Evolutionary conservation across 2,113 vertebrate species (phyloP).

Genomic region (Sapajus apella): DNA sequence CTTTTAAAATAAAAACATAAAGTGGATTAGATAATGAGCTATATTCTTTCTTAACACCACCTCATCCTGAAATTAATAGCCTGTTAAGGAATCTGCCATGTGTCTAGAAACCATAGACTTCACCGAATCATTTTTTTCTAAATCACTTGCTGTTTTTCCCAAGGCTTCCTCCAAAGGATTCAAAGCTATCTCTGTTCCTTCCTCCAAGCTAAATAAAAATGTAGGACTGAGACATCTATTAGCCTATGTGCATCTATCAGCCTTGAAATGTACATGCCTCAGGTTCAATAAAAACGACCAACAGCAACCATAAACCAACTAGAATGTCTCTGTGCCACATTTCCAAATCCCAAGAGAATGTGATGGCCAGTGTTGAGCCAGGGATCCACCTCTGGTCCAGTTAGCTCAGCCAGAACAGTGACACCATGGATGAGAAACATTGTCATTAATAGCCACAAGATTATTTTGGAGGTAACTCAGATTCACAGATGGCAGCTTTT

Average conservation of each 20-base stretch:
- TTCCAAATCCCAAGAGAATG: not conserved
- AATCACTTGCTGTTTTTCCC: not conserved
- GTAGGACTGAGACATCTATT: not conserved
- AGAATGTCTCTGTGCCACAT: not conserved
- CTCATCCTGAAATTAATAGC: not conserved
- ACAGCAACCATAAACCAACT: not conserved
- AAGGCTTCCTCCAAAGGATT: not conserved
- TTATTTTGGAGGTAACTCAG: not conserved
- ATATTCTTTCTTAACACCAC: not conserved
- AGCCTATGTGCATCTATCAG: not conserved
- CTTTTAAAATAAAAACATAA: not conserved
- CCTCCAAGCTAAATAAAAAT: not conserved
- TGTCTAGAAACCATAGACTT: not conserved
- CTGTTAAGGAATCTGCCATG: not conserved
- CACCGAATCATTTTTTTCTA: not conserved
- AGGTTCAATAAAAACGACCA: not conserved
- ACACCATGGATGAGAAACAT: not conserved
- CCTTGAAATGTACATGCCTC: not conserved
- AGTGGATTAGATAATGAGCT: not conserved
- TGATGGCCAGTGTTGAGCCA: not conserved
- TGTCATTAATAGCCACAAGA: not conserved
- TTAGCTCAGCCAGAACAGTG: not conserved
- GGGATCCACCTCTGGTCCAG: not conserved
- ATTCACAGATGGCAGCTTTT: not conserved
- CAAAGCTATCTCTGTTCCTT: not conserved